phyloP scores from a whole-genome alignment of 1,140 invertebrate species.

The Polypedilum vanderplanki region DNA sequence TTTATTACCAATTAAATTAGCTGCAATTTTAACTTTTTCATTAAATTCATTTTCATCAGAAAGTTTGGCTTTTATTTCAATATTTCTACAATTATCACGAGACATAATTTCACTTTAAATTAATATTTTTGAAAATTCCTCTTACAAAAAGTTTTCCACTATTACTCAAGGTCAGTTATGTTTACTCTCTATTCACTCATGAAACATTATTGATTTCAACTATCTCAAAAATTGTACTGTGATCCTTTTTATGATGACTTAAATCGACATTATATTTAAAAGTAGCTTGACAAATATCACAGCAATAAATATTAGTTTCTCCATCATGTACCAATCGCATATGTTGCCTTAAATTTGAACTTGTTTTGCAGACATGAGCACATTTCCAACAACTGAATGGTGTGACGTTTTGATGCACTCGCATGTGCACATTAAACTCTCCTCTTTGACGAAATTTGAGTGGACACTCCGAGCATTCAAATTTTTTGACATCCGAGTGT shows the following conservation, averaged over 20 bases:
- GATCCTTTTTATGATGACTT: conserved; percentile 1
- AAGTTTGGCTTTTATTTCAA: conserved; percentile 58
- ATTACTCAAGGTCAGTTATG: too few relatives aligned
- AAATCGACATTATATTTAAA: conserved; percentile 21
- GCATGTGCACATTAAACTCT: neutral
- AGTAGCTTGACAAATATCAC: neutral
- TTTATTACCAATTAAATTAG: conserved; percentile 47
- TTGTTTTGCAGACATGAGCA: conserved; percentile 22
- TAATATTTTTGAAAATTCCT: too few relatives aligned
- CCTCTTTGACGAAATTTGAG: neutral
- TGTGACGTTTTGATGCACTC: neutral
- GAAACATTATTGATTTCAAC: too few relatives aligned
- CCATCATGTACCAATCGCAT: neutral
- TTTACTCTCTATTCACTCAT: too few relatives aligned
- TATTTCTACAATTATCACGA: conserved; percentile 47
- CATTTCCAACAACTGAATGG: conserved; percentile 1
- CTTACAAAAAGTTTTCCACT: too few relatives aligned
- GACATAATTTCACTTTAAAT: neutral
- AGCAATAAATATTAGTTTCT: neutral
- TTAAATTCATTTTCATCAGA: conserved; percentile 54
- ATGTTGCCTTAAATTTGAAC: neutral
- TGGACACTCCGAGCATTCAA: neutral
- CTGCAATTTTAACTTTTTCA: conserved; percentile 52
- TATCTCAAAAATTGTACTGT: neutral
- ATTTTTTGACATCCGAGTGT: neutral